phyloP scores from a whole-genome alignment of 1,140 invertebrate genomes.

The Euglossa dilemma region DNA sequence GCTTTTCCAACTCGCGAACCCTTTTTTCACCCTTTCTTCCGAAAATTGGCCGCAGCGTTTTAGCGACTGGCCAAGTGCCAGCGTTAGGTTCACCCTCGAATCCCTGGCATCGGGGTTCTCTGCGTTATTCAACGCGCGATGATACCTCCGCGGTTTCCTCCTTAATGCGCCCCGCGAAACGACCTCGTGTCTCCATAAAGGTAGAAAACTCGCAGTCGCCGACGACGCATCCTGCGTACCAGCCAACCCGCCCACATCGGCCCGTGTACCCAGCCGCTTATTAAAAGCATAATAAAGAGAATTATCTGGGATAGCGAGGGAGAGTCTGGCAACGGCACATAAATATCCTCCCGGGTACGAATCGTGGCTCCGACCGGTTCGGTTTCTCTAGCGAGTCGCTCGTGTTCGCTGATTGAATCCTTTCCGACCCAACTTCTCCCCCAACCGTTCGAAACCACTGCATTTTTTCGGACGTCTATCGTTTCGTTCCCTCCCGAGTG shows the following conservation, averaged over 20 bases:
- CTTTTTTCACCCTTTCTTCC: slow-evolving; percentile 36
- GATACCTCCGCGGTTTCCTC: neutral
- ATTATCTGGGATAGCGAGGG: slow-evolving; percentile 48
- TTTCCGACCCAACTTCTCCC: neutral
- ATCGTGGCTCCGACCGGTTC: neutral
- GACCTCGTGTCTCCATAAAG: slow-evolving; percentile 30
- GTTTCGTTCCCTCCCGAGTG: too few species aligned
- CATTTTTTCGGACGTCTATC: too few species aligned
- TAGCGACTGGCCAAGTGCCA: slow-evolving; percentile 70
- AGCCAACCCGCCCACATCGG: slow-evolving; percentile 35
- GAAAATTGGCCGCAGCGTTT: slow-evolving; percentile 64
- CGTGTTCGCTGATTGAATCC: neutral
- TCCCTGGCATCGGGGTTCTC: neutral
- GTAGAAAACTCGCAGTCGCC: slow-evolving; percentile 7
- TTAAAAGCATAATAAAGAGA: slow-evolving; percentile 62
- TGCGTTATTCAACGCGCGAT: slow-evolving; percentile 43
- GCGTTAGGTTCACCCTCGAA: slow-evolving; percentile 35
- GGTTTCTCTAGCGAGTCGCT: neutral
- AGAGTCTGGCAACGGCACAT: slow-evolving; percentile 9
- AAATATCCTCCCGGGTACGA: slow-evolving; percentile 22
- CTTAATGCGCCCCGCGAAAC: slow-evolving; percentile 8
- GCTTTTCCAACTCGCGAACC: slow-evolving; percentile 17
- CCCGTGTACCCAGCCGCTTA: slow-evolving; percentile 33
- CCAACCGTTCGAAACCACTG: too few species aligned
- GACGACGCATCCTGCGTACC: neutral